These are phyloP conservation scores for Pinctada fucata DNA, from an alignment of 2,888 invertebrate species.

Conservation along the genomic window DNA sequence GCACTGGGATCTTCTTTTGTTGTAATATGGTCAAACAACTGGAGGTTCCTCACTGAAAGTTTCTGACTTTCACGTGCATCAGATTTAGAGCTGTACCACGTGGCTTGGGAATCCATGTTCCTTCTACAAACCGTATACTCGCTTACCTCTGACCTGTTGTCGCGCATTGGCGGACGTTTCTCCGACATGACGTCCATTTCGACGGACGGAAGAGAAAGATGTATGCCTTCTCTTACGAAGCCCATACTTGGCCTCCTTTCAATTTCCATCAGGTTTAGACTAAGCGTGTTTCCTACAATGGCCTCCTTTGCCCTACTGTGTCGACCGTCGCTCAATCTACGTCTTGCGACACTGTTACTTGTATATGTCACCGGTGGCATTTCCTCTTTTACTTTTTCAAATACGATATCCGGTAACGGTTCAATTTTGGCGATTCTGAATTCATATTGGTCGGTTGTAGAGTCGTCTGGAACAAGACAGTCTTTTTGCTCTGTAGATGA, in stretches of 20 bases:
- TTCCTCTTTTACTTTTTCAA: conserved; percentile 11
- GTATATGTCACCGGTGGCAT: background rate
- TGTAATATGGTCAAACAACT: conserved; percentile 8
- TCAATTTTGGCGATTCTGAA: background rate
- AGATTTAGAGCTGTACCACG: conserved; percentile 23
- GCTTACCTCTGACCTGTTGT: conserved; percentile 8
- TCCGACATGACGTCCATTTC: background rate
- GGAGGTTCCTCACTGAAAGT: conserved; percentile 19
- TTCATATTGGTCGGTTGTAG: background rate
- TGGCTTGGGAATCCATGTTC: conserved; percentile 14
- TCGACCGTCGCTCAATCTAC: conserved; percentile 6
- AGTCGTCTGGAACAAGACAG: background rate
- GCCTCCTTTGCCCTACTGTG: conserved; percentile 14
- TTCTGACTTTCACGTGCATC: conserved; percentile 12
- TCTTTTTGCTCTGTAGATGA: background rate
- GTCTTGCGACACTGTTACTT: conserved; percentile 18
- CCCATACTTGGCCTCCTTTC: background rate
- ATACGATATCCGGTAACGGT: background rate
- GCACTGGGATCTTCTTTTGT: background rate
- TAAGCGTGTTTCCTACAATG: conserved; percentile 12
- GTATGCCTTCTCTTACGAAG: conserved; percentile 18
- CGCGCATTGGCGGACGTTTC: conserved; percentile 15
- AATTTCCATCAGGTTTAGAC: conserved; percentile 4
- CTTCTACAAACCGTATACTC: background rate
- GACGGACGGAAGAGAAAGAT: conserved; percentile 15